A percentile compares a stretch with the other conserved stretches of the same genome.
Evolutionary conservation across 1,140 invertebrate species (phyloP).

Genomic region (Hermetia illucens): DNA sequence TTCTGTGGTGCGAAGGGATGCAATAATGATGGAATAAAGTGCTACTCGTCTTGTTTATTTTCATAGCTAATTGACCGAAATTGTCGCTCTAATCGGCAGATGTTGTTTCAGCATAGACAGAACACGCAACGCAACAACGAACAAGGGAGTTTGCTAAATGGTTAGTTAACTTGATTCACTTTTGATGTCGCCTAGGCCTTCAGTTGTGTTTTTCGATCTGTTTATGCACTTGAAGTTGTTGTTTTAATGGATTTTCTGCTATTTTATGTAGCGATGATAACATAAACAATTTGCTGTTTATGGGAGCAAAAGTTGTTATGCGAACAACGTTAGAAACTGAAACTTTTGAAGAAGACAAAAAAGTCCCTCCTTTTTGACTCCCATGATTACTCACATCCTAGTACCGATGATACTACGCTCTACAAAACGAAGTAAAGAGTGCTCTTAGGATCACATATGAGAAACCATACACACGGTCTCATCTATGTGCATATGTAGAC

Average conservation of each 20-base stretch:
- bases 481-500: neutral
- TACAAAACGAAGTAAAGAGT: too few relatives aligned
- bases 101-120: neutral
- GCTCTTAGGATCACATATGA: too few relatives aligned
- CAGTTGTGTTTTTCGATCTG: neutral
- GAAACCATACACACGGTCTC: too few relatives aligned
- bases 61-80: constrained; percentile 4
- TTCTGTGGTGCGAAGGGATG: too few relatives aligned
- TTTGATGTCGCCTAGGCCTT: neutral
- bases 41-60: constrained; percentile 2
- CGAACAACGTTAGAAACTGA: neutral
- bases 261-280: neutral
- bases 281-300: neutral
- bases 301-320: neutral
- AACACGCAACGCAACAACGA: neutral
- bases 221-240: neutral
- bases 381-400: neutral
- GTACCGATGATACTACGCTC: neutral
- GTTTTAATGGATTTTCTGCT: neutral
- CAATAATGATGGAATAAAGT: too few relatives aligned
- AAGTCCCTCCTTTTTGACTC: neutral
- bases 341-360: neutral
- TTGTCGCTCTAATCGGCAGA: neutral
- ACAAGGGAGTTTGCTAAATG: neutral
- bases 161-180: neutral